Evolutionary conservation across 2,888 invertebrate species (phyloP).

Genomic region (Spicauda simplicius): DNA sequence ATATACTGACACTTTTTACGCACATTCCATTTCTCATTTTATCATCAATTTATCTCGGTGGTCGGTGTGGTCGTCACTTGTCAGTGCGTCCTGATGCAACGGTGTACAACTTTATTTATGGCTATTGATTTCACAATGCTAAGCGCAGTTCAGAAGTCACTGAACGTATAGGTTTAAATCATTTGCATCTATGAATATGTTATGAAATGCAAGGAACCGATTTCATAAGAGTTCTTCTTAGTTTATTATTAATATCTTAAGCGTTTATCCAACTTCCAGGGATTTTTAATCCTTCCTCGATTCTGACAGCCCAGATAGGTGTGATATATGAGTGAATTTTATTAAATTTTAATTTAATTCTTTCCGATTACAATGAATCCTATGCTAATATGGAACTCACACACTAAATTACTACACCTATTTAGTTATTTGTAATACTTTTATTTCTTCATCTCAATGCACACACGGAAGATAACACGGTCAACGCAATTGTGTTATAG

Average conservation of each 20-base stretch:
- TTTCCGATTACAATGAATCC: too few relatives aligned
- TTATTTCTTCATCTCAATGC: neutral
- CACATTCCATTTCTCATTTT: constrained; percentile 29
- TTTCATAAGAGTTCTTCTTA: neutral
- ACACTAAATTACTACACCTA: neutral
- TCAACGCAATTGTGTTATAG: neutral
- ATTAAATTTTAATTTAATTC: too few relatives aligned
- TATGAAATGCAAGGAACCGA: neutral
- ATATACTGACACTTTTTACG: constrained; percentile 15
- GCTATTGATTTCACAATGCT: constrained; percentile 1
- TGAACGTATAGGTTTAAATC: too few relatives aligned
- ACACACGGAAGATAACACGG: neutral
- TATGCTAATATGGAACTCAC: neutral
- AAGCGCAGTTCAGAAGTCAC: neutral
- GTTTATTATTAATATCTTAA: too few relatives aligned
- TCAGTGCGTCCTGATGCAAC: neutral
- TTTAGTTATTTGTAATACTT: neutral
- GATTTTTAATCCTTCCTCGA: too few relatives aligned
- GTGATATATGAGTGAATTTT: too few relatives aligned
- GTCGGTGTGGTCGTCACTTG: constrained; percentile 27
- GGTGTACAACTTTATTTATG: neutral
- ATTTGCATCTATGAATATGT: neutral
- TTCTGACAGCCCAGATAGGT: too few relatives aligned
- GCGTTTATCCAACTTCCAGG: too few relatives aligned
- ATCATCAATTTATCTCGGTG: constrained; percentile 22